Percentiles rank a stretch among this genome's conserved stretches.
Evolutionary conservation across 1,140 invertebrate genomes (phyloP).

Genomic region (Cherax quadricarinatus): DNA sequence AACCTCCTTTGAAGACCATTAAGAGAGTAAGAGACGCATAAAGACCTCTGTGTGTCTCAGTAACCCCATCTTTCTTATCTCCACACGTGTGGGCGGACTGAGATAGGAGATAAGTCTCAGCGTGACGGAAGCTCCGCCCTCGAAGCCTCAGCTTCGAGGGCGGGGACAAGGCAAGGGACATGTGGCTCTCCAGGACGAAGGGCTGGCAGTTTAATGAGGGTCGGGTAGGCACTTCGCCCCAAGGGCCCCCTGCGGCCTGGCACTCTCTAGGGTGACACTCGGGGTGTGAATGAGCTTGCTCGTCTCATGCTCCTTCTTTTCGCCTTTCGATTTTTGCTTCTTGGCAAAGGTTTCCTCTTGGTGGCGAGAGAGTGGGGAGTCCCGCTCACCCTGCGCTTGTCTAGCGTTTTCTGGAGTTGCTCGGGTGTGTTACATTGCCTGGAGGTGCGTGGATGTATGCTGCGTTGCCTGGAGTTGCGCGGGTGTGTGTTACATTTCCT

Average conservation of each 20-base stretch:
- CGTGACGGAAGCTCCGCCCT: constrained; percentile 5
- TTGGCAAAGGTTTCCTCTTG: not conserved
- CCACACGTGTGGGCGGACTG: not conserved
- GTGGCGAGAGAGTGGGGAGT: no score
- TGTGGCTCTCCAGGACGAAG: not conserved
- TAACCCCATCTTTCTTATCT: constrained; percentile 12
- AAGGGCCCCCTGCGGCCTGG: not conserved
- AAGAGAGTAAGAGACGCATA: not conserved
- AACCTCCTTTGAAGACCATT: not conserved
- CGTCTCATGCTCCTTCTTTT: not conserved
- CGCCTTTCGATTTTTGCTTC: not conserved
- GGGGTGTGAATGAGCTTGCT: not conserved
- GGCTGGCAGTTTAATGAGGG: not conserved
- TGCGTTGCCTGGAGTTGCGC: no score
- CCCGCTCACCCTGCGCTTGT: no score
- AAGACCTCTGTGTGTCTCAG: not conserved
- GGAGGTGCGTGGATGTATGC: no score
- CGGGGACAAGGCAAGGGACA: no score
- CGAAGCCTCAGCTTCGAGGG: not conserved
- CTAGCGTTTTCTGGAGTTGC: no score
- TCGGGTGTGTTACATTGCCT: no score
- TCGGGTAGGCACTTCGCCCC: not conserved
- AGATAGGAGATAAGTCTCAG: not conserved
- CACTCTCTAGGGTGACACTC: not conserved
- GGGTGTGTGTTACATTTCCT: no score